These are phyloP conservation scores for Plodia interpunctella DNA, from an alignment of 1,140 invertebrate species.

Conservation along the genomic window DNA sequence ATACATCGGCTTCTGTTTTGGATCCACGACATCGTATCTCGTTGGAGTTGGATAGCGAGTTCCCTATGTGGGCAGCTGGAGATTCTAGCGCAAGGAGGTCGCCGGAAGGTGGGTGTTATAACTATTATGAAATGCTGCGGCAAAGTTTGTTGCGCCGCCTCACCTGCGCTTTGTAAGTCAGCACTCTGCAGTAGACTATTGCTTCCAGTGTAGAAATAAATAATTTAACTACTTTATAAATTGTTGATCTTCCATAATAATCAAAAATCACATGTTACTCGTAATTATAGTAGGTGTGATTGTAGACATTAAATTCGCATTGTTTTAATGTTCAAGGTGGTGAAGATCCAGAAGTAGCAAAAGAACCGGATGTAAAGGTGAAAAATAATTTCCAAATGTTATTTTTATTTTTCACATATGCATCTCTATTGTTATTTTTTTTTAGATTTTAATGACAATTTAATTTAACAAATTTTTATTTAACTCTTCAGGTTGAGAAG, in stretches of 20 bases:
- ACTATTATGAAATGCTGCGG: no score
- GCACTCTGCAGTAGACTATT: no score
- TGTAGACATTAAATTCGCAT: not conserved
- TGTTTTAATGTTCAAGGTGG: constrained; percentile 38
- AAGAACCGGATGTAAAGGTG: constrained; percentile 55
- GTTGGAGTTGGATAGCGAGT: constrained; percentile 42
- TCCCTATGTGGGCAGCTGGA: constrained; percentile 52
- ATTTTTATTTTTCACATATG: not conserved
- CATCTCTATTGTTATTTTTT: no score
- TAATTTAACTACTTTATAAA: no score
- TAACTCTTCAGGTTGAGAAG: constrained; percentile 42
- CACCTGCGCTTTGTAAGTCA: no score
- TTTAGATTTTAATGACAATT: not conserved
- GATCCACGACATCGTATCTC: constrained; percentile 21
- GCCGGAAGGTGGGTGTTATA: constrained; percentile 67
- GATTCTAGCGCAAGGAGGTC: constrained; percentile 68
- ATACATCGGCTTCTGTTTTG: constrained; percentile 14
- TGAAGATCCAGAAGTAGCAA: constrained; percentile 55
- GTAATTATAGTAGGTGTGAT: constrained; percentile 34
- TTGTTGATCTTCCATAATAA: no score
- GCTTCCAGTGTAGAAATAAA: no score
- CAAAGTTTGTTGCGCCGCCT: no score
- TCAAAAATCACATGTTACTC: no score
- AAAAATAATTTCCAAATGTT: constrained; percentile 8
- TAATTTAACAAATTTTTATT: not conserved